Base-by-base conservation (phyloP, 2,113 vertebrate genomes). In the Procavia capensis region DNA sequence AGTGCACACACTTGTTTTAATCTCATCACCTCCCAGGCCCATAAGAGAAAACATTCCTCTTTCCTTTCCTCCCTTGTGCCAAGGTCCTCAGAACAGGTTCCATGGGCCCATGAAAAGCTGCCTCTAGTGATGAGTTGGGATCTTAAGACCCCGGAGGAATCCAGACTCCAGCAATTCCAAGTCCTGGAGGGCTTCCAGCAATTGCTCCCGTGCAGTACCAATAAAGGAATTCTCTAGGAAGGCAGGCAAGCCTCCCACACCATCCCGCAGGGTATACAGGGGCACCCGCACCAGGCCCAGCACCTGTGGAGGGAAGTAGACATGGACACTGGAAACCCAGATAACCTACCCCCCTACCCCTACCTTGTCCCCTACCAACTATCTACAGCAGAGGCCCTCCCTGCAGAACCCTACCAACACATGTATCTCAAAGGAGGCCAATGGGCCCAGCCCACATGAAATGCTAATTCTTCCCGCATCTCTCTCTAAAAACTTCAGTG, bases 171-270 rank as follows among this genome's bases (percentile, higher is more conserved):
- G 81, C 63, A 99, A 98, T 34, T 97, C 75, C 74, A 99, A 91
- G 47, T 95, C 97, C 68, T 96, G 97, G 84, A 97, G 61, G 61
- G 98, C 95, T 63, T 98, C 92, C 24, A 99, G 54, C 81, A 99
- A 98, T 98, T 99, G 99, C 34, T 98, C 98, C 57, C 98, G 98
- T 24, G 99, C 98, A 59, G 97, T 98, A 8, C 99, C 98, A 61
- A 99, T 99, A 92, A 99, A 99, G 2, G 98, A 97, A 96, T 99
- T 99, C 13, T 98, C 98, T 86, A 99, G 97, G 97, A 99, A 99
- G 14, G 96, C 85, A 0, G 99, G 98, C 9, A 99, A 98, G n/a
- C 99, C 99, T 45, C 98, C 98, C 14, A 95, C 87, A 1, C 98
- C 98, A 0, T 98, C 98, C 75, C 97, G 98, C 34, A 98, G 94